These are phyloP conservation scores for Notothenia rossii DNA, from an alignment of 2,113 vertebrate genomes.

Conservation along the genomic window DNA sequence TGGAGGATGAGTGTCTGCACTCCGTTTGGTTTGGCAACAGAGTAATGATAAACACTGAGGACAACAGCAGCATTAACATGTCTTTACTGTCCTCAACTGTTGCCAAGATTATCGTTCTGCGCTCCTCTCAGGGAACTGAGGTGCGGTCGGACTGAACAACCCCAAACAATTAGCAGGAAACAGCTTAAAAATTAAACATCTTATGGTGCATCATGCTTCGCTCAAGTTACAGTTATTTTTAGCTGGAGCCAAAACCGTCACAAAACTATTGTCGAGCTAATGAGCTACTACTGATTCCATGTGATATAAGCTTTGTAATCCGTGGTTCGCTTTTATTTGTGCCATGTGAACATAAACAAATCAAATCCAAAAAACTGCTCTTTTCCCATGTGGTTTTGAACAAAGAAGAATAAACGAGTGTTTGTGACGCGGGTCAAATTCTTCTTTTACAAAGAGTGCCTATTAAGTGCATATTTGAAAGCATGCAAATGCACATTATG, in stretches of 20 bases:
- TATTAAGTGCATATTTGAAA: background rate
- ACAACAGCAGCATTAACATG: slow-evolving; percentile 9
- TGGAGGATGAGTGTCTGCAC: background rate
- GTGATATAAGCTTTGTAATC: slow-evolving; percentile 22
- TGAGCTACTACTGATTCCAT: slow-evolving; percentile 21
- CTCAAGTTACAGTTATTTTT: slow-evolving; percentile 4
- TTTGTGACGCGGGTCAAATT: background rate
- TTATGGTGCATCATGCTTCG: slow-evolving; percentile 1
- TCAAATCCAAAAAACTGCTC: background rate
- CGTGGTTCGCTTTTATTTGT: slow-evolving; percentile 14
- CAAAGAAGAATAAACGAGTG: background rate
- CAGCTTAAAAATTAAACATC: slow-evolving; percentile 23
- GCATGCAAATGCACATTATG: background rate
- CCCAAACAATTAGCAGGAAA: slow-evolving; percentile 25
- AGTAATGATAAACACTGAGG: background rate
- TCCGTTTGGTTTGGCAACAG: slow-evolving; percentile 15
- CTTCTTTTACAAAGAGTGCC: background rate
- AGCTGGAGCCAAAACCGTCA: slow-evolving; percentile 23
- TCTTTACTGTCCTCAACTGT: background rate
- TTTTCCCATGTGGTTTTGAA: background rate
- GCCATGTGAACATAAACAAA: slow-evolving; percentile 39
- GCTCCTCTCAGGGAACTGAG: background rate
- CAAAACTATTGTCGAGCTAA: slow-evolving; percentile 36
- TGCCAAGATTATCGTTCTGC: background rate
- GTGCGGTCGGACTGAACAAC: background rate